Evolutionary conservation across 2,113 vertebrate species (phyloP), one percentile per base, ranked within the genome.

Genomic region (Prietella phreatophila): DNA sequence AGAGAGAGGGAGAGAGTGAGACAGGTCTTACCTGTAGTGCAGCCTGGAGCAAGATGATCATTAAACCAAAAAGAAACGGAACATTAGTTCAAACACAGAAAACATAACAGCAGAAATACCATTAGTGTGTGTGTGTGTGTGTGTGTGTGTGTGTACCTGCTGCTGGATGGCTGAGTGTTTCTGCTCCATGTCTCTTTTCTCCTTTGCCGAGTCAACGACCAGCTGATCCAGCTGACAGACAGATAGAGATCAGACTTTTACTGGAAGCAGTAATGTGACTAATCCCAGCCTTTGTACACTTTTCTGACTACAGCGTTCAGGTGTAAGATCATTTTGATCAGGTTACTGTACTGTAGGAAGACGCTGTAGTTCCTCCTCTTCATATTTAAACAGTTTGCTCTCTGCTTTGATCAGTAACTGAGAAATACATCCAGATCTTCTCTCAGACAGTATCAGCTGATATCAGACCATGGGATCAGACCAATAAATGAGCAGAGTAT

Each of bases 111-210:
- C 5, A 83, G 20, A 56, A 63, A 6, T 33, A 56, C 2, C 3
- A 20, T 22, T 17, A n/a, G 42, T 47, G 42, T 47, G 6, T 47
- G 6, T 47, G 0, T 47, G 47, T 50, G 47, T 50, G 47, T 50
- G 9, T 50, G 13, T 50, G 71, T 78, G 85, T 86, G 56, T 86
- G 73, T 79, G 73, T 96, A 99, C 98, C 97, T 99, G 99, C 94
- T 99, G 98, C 83, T 99, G 98, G 93, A 99, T 99, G 90, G 98
- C 98, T 86, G 98, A 99, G 93, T 99, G 98, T 86, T 98, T 99
- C 92, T 97, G 97, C 90, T 99, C 98, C 98, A 99, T 99, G 91
- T 98, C 97, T 92, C 96, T 96, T 94, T 98, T 99, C 95, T 99
- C 98, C 92, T 96, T 97, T 88, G 97, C 97, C 91, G 97, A 97